These are phyloP conservation scores for Acridotheres tristis DNA, from an alignment of 2,797 vertebrate species.

Conservation along the genomic window DNA sequence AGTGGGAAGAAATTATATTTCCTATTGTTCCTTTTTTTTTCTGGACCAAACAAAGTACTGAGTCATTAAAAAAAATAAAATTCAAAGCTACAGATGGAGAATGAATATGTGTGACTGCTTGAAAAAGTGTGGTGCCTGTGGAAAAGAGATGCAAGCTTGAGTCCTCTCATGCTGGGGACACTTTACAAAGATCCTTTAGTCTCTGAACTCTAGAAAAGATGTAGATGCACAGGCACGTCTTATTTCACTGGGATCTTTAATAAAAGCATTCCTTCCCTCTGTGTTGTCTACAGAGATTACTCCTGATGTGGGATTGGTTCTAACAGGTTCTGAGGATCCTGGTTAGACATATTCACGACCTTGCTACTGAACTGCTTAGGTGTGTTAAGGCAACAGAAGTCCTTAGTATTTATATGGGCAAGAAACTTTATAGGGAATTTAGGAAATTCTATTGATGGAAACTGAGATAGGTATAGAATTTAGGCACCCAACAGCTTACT, in stretches of 20 bases:
- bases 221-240: neutral
- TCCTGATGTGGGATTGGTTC: neutral
- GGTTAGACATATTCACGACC: neutral
- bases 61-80: neutral
- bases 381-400: neutral
- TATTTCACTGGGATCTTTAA: neutral
- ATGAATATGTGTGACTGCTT: neutral
- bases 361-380: neutral
- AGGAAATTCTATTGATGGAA: neutral
- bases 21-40: neutral
- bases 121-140: neutral
- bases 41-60: neutral
- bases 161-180: neutral
- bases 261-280: neutral
- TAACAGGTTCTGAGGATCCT: neutral
- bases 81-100: neutral
- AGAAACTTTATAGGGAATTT: neutral
- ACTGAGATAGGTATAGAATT: neutral
- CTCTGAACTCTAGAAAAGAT: neutral
- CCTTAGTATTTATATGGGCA: neutral
- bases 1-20: neutral
- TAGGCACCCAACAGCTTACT: neutral
- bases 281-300: neutral
- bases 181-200: neutral
- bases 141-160: neutral